phyloP scores from a whole-genome alignment of 2,888 invertebrate genomes.

The Pardosa pseudoannulata region DNA sequence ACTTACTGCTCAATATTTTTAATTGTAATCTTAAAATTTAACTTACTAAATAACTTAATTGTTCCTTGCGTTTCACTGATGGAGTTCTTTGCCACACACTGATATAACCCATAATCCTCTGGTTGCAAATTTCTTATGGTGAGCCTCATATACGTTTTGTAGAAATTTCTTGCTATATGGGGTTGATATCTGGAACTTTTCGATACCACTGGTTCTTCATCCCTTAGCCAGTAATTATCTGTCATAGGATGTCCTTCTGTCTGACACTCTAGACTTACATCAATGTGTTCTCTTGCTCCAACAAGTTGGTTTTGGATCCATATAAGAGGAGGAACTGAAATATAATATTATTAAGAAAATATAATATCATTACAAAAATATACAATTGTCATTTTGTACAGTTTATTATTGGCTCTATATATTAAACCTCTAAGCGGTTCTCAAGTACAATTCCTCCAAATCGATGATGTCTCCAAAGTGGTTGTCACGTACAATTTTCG shows the following conservation, averaged over 20 bases:
- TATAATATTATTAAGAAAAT: no score
- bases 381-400: no score
- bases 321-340: slow-evolving; percentile 88
- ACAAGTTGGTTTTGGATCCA: slow-evolving; percentile 89
- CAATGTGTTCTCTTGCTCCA: slow-evolving; percentile 86
- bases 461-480: no score
- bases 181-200: slow-evolving; percentile 82
- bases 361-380: no score
- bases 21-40: no score
- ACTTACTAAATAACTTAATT: slow-evolving; percentile 75
- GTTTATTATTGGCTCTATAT: no score
- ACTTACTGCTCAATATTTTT: no score
- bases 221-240: slow-evolving; percentile 87
- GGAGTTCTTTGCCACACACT: slow-evolving; percentile 75
- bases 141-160: slow-evolving; percentile 91
- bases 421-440: no score
- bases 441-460: no score
- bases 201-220: slow-evolving; percentile 71
- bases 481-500: no score
- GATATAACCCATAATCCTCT: slow-evolving; percentile 83
- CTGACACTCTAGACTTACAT: slow-evolving; percentile 87
- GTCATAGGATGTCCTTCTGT: slow-evolving; percentile 93
- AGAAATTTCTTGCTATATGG: slow-evolving; percentile 77
- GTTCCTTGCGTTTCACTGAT: slow-evolving; percentile 76
- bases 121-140: slow-evolving; percentile 87